These are phyloP conservation scores for Papilio machaon DNA, from an alignment of 1,140 invertebrate genomes.

Conservation along the genomic window DNA sequence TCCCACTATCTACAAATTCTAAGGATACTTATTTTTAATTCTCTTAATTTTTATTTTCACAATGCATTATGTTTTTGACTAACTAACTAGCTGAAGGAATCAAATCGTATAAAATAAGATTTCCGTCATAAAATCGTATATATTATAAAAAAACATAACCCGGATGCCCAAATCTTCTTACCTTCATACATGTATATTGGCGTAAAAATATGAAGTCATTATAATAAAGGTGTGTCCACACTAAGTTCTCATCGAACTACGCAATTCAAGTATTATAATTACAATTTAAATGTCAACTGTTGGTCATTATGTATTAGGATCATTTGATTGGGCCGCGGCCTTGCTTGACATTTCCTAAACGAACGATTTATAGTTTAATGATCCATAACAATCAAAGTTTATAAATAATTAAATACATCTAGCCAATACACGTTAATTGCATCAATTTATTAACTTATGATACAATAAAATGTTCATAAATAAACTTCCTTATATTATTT, in stretches of 20 bases:
- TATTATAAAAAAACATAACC: not conserved
- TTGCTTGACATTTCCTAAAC: not conserved
- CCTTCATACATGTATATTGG: not conserved
- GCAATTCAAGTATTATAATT: conserved; percentile 13
- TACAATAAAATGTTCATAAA: conserved; percentile 2
- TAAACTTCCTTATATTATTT: not conserved
- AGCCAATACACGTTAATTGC: not conserved
- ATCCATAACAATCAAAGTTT: conserved; percentile 24
- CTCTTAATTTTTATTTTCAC: conserved; percentile 25
- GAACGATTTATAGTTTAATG: conserved; percentile 18
- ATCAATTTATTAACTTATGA: not conserved
- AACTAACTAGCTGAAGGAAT: not conserved
- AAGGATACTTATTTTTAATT: conserved; percentile 33
- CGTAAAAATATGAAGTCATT: not conserved
- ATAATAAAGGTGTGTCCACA: conserved; percentile 16
- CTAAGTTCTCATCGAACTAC: conserved; percentile 1
- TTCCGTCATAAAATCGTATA: not conserved
- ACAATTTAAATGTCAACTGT: conserved; percentile 14
- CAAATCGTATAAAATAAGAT: not conserved
- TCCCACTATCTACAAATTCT: conserved; percentile 53
- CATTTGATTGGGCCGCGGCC: conserved; percentile 5
- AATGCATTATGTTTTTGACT: not conserved
- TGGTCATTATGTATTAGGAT: conserved; percentile 10
- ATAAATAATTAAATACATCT: not conserved
- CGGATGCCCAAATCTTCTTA: not conserved